These are phyloP conservation scores for Calypte anna DNA, from an alignment of 2,113 vertebrate species.

Conservation along the genomic window DNA sequence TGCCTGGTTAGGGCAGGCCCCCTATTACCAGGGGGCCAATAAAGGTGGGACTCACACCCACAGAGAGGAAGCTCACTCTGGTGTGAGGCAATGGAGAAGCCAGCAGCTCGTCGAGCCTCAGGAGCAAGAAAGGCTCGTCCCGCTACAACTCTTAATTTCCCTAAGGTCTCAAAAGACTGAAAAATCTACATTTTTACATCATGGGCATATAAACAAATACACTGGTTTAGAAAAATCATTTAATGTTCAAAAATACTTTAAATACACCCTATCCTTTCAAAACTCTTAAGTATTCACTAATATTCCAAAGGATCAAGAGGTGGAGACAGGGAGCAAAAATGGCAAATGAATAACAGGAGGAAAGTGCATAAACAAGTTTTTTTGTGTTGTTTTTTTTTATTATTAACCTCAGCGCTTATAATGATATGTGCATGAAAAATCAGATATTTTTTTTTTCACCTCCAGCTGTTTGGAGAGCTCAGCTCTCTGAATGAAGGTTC, in stretches of 20 bases:
- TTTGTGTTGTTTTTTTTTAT: no score
- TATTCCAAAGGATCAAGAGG: neutral
- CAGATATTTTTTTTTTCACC: neutral
- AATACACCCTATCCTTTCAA: neutral
- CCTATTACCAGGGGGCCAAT: no score
- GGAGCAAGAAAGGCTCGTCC: no score
- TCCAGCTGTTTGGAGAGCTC: neutral
- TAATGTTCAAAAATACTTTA: neutral
- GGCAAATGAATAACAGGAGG: neutral
- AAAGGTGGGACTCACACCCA: no score
- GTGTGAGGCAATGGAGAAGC: no score
- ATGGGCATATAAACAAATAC: neutral
- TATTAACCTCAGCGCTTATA: no score
- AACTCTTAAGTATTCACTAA: neutral
- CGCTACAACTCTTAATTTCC: neutral
- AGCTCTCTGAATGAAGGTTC: neutral
- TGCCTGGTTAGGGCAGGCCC: no score
- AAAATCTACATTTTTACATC: neutral
- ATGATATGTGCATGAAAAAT: no score
- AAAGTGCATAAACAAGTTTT: neutral
- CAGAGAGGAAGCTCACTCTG: no score
- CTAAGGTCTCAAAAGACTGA: neutral
- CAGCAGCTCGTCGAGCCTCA: no score
- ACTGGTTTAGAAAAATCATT: neutral
- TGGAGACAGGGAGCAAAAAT: neutral